Evolutionary conservation across 1,140 invertebrate species (phyloP).

Genomic region (Campoletis sonorensis): DNA sequence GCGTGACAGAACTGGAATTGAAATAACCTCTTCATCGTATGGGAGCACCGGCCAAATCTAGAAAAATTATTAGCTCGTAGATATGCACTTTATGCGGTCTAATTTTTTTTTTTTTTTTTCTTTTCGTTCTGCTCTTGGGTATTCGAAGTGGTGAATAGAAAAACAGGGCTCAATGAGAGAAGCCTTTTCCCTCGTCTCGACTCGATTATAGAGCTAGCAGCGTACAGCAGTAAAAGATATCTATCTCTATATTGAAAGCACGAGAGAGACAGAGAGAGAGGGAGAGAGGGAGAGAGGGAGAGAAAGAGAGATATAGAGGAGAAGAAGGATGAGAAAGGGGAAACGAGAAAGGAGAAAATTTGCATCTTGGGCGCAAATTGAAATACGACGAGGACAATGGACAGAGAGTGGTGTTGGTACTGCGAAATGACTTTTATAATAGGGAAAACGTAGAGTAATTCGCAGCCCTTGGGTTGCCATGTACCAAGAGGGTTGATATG

Average conservation of each 20-base stretch:
- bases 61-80: background rate
- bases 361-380: constrained; percentile 72
- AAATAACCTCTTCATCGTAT: too few relatives aligned
- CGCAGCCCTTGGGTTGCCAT: background rate
- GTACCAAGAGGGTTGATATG: background rate
- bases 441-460: constrained; percentile 62
- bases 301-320: too few relatives aligned
- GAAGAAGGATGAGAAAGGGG: background rate
- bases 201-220: constrained; percentile 33
- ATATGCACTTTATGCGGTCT: background rate
- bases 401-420: constrained; percentile 56
- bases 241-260: constrained; percentile 30
- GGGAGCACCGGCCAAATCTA: background rate
- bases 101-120: constrained; percentile 8
- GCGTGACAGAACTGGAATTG: too few relatives aligned
- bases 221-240: constrained; percentile 31
- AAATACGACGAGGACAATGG: constrained; percentile 67
- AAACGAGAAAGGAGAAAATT: constrained; percentile 55
- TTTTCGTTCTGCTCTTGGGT: background rate
- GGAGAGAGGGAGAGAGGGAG: background rate
- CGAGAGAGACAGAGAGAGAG: constrained; percentile 45
- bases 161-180: constrained; percentile 5
- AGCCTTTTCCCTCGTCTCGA: constrained; percentile 10
- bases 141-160: constrained; percentile 64
- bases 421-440: constrained; percentile 71